Base-by-base conservation (phyloP, 2,797 vertebrate species). In the Phalanger gymnotis region DNA sequence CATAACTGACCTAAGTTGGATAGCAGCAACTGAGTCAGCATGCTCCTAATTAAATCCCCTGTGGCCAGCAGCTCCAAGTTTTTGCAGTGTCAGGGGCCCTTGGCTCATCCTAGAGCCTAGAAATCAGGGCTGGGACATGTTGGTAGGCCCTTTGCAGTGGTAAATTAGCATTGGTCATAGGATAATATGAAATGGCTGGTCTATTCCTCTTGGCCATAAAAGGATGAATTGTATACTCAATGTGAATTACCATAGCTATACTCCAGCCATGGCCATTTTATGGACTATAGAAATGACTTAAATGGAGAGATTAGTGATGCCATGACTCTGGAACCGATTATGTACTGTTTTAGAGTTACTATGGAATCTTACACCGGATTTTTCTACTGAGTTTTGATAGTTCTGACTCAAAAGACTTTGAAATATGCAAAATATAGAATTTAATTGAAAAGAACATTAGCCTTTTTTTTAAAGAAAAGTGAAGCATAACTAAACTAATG, bases 381-480 rank as follows among this genome's bases (percentile, higher is more conserved):
- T 87, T 47, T 87, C 73, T 87, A 27, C 9, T 87, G 7, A 87
- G 3, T 87, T 87, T 87, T 87, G 40, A 3, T 47, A 27, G 7
- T 87, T 25, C 40, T 81, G 47, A 81, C 22, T 47, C 73, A 87
- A 87, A 0, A 87, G 73, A 27, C 22, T 47, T 87, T 87, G 40
- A 87, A 87, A 19, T 92, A 90, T 93, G 30, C 10, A 95, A 91
- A 96, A 54, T 87, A 16, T 34, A 81, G 11, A 19, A 87, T 51
- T 96, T 5, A 91, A 94, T 73, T 25, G 52, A 47, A 89, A 96
- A 66, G 2, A 92, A 40, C 25, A 93, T 7, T 55, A 90, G n/a
- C 5, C 51, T 96, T 93, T 89, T 2, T 93, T 93, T 94, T 92
- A 93, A 25, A 94, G 31, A 61, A 54, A 94, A 51, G 22, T 47